These are phyloP conservation scores for Meles meles DNA, from an alignment of 2,113 vertebrate genomes.

Conservation along the genomic window DNA sequence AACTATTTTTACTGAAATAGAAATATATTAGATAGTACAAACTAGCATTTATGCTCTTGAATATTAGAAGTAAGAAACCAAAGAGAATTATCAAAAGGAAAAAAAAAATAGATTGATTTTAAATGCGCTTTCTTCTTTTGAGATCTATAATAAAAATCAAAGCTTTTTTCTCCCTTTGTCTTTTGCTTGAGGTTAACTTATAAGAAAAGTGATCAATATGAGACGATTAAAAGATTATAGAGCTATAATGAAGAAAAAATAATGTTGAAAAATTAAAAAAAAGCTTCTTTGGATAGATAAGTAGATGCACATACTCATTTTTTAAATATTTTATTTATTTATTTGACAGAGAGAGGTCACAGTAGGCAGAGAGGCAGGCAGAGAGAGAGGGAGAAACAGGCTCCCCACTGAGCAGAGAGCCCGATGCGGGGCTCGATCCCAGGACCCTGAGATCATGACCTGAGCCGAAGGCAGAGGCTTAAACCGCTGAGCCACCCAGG, in stretches of 20 bases:
- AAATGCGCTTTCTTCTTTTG: background rate
- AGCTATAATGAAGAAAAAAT: background rate
- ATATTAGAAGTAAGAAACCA: background rate
- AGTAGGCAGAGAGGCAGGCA: no score
- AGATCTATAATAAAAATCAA: background rate
- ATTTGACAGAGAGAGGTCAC: no score
- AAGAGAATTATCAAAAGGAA: background rate
- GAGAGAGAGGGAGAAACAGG: no score
- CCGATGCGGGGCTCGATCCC: no score
- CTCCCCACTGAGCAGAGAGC: no score
- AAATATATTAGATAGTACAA: background rate
- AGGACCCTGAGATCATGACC: no score
- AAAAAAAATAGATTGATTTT: background rate
- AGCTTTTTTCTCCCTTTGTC: background rate
- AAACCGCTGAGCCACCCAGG: no score
- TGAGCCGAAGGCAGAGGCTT: no score
- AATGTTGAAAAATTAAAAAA: background rate
- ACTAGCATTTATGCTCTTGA: background rate
- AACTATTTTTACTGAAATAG: background rate
- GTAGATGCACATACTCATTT: background rate
- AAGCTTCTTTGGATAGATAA: background rate
- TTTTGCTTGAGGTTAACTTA: background rate
- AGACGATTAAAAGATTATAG: background rate
- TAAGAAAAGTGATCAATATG: constrained; percentile 3
- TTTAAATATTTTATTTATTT: no score